These are phyloP conservation scores for Alosa alosa DNA, from an alignment of 2,113 vertebrate species.

Conservation along the genomic window DNA sequence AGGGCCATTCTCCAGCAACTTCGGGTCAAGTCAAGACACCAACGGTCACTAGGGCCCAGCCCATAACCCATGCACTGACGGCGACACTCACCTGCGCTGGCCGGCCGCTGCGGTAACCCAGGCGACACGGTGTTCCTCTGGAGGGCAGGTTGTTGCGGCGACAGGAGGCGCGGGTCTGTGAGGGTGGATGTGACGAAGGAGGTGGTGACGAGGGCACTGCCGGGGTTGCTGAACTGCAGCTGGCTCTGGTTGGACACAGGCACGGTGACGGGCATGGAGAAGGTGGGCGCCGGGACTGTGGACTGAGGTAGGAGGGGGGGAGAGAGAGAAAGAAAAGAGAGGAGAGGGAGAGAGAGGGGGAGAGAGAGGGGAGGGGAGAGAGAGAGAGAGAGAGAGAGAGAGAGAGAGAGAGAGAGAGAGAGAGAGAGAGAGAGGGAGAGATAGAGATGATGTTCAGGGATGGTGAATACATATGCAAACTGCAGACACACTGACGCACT, in stretches of 20 bases:
- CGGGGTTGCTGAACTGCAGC: slow-evolving; percentile 90
- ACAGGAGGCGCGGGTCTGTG: slow-evolving; percentile 90
- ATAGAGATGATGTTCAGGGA: slow-evolving; percentile 12
- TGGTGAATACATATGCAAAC: slow-evolving; percentile 27
- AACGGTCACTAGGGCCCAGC: no score
- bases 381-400: not conserved
- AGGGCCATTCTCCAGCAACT: no score
- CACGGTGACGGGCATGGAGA: slow-evolving; percentile 95
- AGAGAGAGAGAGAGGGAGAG: not conserved
- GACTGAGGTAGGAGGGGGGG: slow-evolving; percentile 69
- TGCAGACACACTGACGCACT: not conserved
- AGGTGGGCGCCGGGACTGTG: slow-evolving; percentile 87
- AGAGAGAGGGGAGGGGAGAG: not conserved
- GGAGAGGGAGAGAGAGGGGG: not conserved
- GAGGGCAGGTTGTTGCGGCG: slow-evolving; percentile 84
- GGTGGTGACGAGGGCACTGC: slow-evolving; percentile 85
- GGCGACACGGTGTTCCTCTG: slow-evolving; percentile 92
- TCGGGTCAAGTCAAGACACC: no score
- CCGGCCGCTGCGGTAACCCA: slow-evolving; percentile 89
- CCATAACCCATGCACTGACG: no score
- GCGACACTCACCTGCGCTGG: slow-evolving; percentile 83
- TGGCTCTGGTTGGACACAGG: slow-evolving; percentile 90
- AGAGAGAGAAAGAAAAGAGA: not conserved
- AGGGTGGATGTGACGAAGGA: slow-evolving; percentile 89
- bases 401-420: not conserved